Conservation (phyloP, 2,888 invertebrate genomes). For the Microctonus hyperodae region DNA sequence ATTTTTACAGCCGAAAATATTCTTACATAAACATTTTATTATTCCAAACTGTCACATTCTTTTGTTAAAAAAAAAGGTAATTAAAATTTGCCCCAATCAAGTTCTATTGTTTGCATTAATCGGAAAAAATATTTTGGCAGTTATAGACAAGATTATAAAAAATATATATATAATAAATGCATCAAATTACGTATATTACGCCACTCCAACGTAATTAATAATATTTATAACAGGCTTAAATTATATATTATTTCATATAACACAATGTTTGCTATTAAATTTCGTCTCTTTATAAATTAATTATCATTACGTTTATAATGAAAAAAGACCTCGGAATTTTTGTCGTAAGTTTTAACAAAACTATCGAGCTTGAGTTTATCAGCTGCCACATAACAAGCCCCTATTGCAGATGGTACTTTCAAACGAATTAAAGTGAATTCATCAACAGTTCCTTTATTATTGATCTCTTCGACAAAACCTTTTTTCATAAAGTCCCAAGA, state of each 20-base stretch:
- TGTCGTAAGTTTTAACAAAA: constrained; percentile 72
- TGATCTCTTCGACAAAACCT: constrained; percentile 72
- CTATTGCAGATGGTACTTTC: constrained; percentile 80
- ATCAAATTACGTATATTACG: too few relatives aligned
- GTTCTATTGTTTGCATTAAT: not conserved
- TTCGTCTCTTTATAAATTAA: constrained; percentile 17
- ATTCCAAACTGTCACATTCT: constrained; percentile 31
- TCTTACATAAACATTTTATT: constrained; percentile 13
- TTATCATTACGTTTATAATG: constrained; percentile 64
- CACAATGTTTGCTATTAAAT: not conserved
- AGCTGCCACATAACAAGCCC: constrained; percentile 86
- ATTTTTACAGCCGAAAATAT: constrained; percentile 7
- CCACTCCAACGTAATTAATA: too few relatives aligned
- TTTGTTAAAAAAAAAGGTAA: constrained; percentile 18
- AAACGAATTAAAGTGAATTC: constrained; percentile 74
- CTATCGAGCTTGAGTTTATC: constrained; percentile 71
- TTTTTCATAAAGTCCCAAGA: constrained; percentile 84
- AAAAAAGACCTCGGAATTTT: constrained; percentile 74
- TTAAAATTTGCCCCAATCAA: constrained; percentile 1
- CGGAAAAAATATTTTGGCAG: not conserved
- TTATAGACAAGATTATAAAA: too few relatives aligned
- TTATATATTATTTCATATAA: too few relatives aligned
- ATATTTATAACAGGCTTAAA: too few relatives aligned
- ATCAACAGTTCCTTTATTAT: constrained; percentile 62
- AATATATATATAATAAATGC: not conserved